phyloP scores from a whole-genome alignment of 2,113 vertebrate species.

The Ammodytes marinus region DNA sequence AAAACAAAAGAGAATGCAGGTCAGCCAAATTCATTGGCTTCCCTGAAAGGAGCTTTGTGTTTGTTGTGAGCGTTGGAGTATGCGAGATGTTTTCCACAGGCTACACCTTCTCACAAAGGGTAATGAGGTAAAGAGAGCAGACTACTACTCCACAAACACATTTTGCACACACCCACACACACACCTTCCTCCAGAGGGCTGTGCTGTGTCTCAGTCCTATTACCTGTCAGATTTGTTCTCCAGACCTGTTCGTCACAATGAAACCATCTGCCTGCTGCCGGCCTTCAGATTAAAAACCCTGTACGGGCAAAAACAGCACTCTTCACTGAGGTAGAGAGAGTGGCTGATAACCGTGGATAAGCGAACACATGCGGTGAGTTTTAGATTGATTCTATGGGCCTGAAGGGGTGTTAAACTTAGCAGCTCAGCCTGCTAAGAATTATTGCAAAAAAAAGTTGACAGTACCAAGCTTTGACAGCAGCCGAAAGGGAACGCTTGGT shows the following conservation, averaged over 20 bases:
- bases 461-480: conserved; percentile 40
- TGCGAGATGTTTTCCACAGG: conserved; percentile 39
- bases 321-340: conserved; percentile 27
- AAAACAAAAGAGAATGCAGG: conserved; percentile 1
- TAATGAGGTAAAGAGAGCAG: conserved; percentile 51
- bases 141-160: conserved; percentile 60
- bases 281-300: conserved; percentile 40
- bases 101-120: conserved; percentile 32
- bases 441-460: conserved; percentile 31
- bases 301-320: conserved; percentile 29
- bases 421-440: conserved; percentile 8
- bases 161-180: conserved; percentile 40
- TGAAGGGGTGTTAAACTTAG: conserved; percentile 8
- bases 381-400: conserved; percentile 34
- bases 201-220: conserved; percentile 59
- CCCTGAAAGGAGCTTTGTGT: conserved; percentile 15
- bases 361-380: conserved; percentile 22
- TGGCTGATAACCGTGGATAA: conserved; percentile 14
- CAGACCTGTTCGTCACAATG: conserved; percentile 53
- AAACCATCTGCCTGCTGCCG: conserved; percentile 55
- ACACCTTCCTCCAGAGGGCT: conserved; percentile 41
- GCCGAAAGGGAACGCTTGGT: conserved; percentile 38
- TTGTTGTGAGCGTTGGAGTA: conserved; percentile 1
- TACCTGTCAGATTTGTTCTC: conserved; percentile 61
- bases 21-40: not conserved